Conservation (phyloP, 2,797 vertebrate species). For the Fratercula arctica region DNA sequence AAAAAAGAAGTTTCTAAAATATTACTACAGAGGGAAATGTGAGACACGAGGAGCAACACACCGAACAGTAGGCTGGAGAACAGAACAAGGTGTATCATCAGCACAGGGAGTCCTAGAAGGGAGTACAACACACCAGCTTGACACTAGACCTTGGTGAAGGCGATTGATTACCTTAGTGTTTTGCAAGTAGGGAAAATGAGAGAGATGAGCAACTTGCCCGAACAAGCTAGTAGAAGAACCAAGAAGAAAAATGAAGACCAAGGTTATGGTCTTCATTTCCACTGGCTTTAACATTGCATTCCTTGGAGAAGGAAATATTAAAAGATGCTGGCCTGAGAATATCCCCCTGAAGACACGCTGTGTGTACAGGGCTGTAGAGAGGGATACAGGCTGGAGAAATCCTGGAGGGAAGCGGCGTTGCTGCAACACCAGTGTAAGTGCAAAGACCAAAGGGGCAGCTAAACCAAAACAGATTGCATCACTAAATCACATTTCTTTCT, state of each 20-base stretch:
- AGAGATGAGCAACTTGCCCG: neutral
- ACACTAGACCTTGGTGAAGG: neutral
- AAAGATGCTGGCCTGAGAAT: neutral
- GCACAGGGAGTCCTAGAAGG: neutral
- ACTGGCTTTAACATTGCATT: neutral
- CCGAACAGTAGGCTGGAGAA: neutral
- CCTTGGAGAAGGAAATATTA: neutral
- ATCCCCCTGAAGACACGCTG: neutral
- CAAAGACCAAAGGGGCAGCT: neutral
- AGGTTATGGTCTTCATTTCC: neutral
- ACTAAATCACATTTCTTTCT: conserved; percentile 13
- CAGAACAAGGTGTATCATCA: neutral
- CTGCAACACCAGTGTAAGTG: neutral
- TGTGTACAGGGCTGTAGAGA: neutral
- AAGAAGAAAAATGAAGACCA: neutral
- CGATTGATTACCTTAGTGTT: neutral
- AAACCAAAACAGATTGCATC: neutral
- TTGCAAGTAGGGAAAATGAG: neutral
- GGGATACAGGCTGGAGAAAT: neutral
- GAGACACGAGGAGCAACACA: neutral
- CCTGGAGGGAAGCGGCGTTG: neutral
- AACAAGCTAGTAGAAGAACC: neutral
- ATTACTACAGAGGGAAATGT: neutral
- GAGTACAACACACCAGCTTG: neutral
- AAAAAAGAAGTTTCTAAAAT: neutral